phyloP scores from a whole-genome alignment of 92 coral and sea anemone genomes.

The Epizoanthus illoricatus region DNA sequence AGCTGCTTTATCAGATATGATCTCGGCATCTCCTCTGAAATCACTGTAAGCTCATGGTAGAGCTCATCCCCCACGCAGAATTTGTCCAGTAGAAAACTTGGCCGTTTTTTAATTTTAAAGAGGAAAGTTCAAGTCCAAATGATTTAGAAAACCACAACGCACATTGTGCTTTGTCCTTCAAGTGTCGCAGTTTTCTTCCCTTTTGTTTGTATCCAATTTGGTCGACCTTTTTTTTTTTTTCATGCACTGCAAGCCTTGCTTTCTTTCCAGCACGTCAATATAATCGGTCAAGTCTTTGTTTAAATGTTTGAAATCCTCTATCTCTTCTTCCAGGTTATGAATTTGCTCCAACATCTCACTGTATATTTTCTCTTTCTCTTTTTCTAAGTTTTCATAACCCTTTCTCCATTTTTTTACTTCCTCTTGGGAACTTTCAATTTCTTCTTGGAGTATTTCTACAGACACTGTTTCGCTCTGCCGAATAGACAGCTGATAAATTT shows the following conservation, averaged over 20 bases:
- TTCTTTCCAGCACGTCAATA: constrained; percentile 48
- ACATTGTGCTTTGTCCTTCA: constrained; percentile 64
- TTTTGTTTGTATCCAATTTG: constrained; percentile 64
- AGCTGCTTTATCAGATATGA: constrained; percentile 65
- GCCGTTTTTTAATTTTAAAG: constrained; percentile 46
- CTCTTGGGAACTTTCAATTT: constrained; percentile 42
- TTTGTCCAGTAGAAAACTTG: constrained; percentile 52
- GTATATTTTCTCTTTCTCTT: constrained; percentile 46
- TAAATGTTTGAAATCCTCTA: constrained; percentile 41
- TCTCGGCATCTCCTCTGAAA: constrained; percentile 46
- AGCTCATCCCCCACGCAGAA: constrained; percentile 65
- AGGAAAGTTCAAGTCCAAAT: constrained; percentile 65
- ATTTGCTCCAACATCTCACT: constrained; percentile 55
- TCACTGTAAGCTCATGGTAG: constrained; percentile 54
- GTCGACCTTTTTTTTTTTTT: constrained; percentile 54
- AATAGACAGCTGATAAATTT: constrained; percentile 50
- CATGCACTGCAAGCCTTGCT: constrained; percentile 32
- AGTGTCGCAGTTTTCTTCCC: constrained; percentile 54
- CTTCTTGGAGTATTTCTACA: constrained; percentile 45
- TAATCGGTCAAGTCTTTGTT: constrained; percentile 59
- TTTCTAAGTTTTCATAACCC: constrained; percentile 52
- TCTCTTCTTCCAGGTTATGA: constrained; percentile 43
- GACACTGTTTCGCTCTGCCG: constrained; percentile 61
- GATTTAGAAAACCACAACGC: constrained; percentile 67
- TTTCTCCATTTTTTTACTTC: constrained; percentile 53